Evolutionary conservation across 37 sponge, comb jelly and placozoan genomes (phyloP), one percentile per base, ranked within the genome.

Genomic region (Chondrilla cf. caribensis): DNA sequence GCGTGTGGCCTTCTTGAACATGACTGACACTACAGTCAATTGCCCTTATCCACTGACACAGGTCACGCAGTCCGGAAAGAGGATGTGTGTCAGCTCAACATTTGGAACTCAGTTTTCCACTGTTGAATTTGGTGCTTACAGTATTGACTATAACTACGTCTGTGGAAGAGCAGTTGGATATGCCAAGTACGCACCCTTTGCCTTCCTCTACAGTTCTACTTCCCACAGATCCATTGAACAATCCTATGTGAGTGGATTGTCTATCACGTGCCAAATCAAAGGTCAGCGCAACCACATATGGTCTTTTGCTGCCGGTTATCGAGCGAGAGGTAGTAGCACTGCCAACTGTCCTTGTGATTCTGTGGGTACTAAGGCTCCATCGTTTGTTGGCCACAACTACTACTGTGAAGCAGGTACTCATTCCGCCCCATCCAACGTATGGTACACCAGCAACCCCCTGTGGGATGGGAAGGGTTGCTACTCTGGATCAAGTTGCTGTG

Each of bases 101-200:
- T n/a, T n/a, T n/a, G n/a, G n/a, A n/a, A n/a, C 57, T 19, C 33
- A 37, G 26, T 31, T 35, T 11, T 68, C 70, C 3, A 28, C 33
- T 15, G 7, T 11, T 2, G n/a, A n/a, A n/a, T 35, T 68, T 28
- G 36, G 36, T 31, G 37, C 32, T 2, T 29, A 68, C 33, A 37
- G 70, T 4, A 28, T 68, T n/a, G 37, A 11, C 19, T 35, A 68
- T 29, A 68, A 35, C 70, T 36, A 35, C 2, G 70, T 68, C 37
- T 68, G 70, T 68, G 70, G 70, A 21, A 68, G 37, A 35, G 70
- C 37, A 68, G 70, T 68, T 31, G 70, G 70, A 28, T 68, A 68
- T 11, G 26, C 70, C 26, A 21, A 19, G 25, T 68, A 68, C 33
- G 3, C 3, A 36, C 36, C 36, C 26, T 2, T 3, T 31, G 70